Conservation (phyloP, 2,113 vertebrate genomes). For the Spheniscus mendiculus region DNA sequence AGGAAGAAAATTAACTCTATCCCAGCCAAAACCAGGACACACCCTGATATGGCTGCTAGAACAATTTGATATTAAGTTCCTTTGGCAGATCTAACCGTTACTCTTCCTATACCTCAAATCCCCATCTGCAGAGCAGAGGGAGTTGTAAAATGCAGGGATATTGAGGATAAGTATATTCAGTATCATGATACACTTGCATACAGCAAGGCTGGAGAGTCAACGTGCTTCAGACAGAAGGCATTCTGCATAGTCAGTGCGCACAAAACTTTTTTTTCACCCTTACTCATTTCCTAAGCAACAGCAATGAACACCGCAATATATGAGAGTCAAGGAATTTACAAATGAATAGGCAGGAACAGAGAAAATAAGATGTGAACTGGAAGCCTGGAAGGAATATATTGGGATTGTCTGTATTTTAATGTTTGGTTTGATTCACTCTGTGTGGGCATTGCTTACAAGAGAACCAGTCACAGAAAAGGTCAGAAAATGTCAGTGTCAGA, state of each 20-base stretch:
- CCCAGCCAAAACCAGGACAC: too few relatives aligned
- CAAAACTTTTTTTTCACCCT: neutral
- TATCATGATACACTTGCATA: neutral
- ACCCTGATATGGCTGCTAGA: neutral
- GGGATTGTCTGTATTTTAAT: neutral
- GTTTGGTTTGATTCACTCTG: constrained; percentile 31
- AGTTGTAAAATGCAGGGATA: neutral
- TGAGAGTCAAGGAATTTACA: constrained; percentile 31
- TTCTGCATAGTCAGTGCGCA: neutral
- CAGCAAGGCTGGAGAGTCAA: neutral
- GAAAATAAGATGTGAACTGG: constrained; percentile 19
- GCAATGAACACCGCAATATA: neutral
- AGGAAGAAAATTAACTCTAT: too few relatives aligned
- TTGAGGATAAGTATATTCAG: neutral
- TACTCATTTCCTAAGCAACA: constrained; percentile 24
- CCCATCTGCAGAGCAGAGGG: neutral
- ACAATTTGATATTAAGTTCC: neutral
- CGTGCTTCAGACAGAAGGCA: neutral
- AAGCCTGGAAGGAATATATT: constrained; percentile 17
- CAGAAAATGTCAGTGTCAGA: constrained; percentile 15
- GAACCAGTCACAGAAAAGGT: constrained; percentile 7
- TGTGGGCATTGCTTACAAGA: neutral
- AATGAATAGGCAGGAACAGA: constrained; percentile 24
- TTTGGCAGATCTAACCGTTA: neutral
- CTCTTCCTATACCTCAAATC: neutral